Evolutionary conservation across 2,113 vertebrate genomes (phyloP).

Genomic region (Dryoscopus gambensis): DNA sequence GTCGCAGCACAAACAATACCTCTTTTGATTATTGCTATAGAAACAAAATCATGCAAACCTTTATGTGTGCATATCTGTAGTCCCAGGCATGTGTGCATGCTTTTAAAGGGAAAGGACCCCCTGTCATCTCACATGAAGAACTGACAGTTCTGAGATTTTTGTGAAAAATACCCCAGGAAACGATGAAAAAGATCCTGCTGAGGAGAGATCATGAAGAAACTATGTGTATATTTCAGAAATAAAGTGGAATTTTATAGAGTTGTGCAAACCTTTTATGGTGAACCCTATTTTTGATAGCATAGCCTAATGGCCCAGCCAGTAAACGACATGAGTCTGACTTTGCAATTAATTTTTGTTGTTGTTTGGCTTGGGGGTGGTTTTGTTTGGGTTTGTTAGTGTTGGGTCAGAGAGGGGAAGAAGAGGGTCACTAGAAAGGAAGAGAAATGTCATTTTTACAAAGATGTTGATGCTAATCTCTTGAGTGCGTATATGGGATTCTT

Average conservation of each 20-base stretch:
- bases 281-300: neutral
- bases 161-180: neutral
- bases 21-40: neutral
- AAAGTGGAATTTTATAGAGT: neutral
- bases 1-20: neutral
- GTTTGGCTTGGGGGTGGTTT: neutral
- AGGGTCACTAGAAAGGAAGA: neutral
- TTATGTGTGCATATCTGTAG: neutral
- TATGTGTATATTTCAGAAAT: neutral
- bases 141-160: neutral
- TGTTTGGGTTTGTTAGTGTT: neutral
- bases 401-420: neutral
- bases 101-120: neutral
- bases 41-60: neutral
- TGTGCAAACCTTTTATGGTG: neutral
- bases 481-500: neutral
- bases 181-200: neutral
- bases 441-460: neutral
- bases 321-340: neutral
- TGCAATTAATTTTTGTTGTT: neutral
- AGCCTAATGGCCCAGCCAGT: neutral
- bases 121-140: neutral
- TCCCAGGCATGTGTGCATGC: neutral
- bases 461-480: neutral
- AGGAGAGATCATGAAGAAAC: neutral